Conservation (phyloP, 2,797 vertebrate genomes). For the Gallinago solitaria region DNA sequence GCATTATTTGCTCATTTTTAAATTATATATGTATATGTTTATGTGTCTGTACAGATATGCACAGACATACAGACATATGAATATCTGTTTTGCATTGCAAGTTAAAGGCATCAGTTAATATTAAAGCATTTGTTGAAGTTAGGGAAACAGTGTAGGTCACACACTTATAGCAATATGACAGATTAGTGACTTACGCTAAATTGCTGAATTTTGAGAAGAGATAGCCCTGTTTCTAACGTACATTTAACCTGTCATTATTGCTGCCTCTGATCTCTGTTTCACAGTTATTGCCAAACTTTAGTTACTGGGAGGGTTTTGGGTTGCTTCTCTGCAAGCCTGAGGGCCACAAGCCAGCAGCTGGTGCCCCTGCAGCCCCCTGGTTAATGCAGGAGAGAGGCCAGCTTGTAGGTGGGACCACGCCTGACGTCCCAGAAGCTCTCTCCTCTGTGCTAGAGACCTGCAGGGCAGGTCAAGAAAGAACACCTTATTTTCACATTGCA, state of each 20-base stretch:
- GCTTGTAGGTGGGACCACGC: background rate
- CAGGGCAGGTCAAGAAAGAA: background rate
- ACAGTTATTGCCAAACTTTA: slow-evolving; percentile 1
- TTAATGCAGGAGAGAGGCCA: background rate
- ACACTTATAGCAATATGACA: background rate
- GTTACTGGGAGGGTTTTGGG: background rate
- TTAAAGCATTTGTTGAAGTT: background rate
- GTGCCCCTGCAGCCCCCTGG: background rate
- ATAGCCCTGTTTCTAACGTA: background rate
- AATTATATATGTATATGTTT: background rate
- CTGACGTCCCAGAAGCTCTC: background rate
- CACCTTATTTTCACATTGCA: background rate
- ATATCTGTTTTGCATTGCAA: background rate
- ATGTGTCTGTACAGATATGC: background rate
- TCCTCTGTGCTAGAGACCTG: background rate
- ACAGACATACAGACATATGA: background rate
- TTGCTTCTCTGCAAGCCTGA: background rate
- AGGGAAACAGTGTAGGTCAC: background rate
- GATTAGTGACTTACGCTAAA: background rate
- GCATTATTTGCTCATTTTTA: background rate
- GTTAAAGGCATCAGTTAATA: background rate
- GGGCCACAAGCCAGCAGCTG: background rate
- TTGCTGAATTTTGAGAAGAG: background rate
- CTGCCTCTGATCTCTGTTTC: background rate
- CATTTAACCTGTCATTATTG: background rate